These are phyloP conservation scores for Polyommatus iphigenia DNA, from an alignment of 2,888 invertebrate species.

Conservation along the genomic window DNA sequence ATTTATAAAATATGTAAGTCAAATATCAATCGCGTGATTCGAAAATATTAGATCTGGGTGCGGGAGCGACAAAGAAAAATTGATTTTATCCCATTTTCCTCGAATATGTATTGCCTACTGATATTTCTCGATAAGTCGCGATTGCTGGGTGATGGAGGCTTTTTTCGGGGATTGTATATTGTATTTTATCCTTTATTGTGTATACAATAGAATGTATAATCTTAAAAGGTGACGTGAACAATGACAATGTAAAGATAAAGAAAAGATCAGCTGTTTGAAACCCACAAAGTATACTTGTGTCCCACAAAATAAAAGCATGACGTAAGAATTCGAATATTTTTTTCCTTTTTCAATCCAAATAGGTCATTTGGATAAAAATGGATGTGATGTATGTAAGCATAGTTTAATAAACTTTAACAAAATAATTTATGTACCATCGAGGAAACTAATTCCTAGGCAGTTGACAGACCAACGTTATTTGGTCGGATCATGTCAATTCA, in stretches of 20 bases:
- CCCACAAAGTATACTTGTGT: not conserved
- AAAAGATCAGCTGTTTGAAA: not conserved
- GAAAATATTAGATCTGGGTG: conserved; percentile 42
- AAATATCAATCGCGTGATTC: conserved; percentile 18
- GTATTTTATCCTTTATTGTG: not conserved
- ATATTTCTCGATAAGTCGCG: conserved; percentile 42
- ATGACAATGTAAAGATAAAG: not conserved
- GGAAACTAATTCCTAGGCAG: no score
- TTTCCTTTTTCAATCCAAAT: no score
- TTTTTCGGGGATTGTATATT: conserved; percentile 27
- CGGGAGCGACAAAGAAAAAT: conserved; percentile 42
- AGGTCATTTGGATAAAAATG: no score
- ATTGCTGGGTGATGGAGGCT: conserved; percentile 37
- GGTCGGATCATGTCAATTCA: no score
- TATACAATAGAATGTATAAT: conserved; percentile 10
- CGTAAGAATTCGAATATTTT: no score
- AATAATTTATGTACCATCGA: no score
- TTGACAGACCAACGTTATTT: no score
- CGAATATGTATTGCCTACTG: conserved; percentile 43
- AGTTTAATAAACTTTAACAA: no score
- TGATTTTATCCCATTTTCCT: conserved; percentile 42
- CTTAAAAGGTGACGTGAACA: conserved; percentile 2
- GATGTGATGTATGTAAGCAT: no score
- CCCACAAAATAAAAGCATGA: not conserved
- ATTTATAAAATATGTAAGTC: conserved; percentile 8